A percentile compares a stretch with the other conserved stretches of the same genome.
phyloP scores from a whole-genome alignment of 2,888 invertebrate species.

The Encarsia formosa region DNA sequence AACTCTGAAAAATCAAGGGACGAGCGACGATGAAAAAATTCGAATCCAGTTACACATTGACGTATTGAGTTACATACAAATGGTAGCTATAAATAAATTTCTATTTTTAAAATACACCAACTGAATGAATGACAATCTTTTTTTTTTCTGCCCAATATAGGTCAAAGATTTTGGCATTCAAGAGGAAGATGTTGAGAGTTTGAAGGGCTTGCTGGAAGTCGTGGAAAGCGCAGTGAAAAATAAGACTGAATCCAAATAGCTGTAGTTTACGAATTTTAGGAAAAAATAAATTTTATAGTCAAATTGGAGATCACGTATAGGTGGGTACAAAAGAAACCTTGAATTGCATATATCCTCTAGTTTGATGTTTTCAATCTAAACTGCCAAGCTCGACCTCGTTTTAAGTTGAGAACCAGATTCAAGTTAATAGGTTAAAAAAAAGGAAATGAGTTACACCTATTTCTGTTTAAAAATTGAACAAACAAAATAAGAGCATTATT shows the following conservation, averaged over 20 bases:
- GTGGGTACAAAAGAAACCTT: too few relatives aligned
- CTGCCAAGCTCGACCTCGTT: too few relatives aligned
- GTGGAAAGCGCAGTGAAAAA: constrained; percentile 60
- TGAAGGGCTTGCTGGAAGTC: constrained; percentile 59
- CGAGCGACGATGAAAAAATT: constrained; percentile 91
- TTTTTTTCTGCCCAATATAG: constrained; percentile 48
- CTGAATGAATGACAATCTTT: not conserved
- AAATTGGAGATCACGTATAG: too few relatives aligned
- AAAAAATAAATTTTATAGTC: too few relatives aligned
- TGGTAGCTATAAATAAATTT: constrained; percentile 46
- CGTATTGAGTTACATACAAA: constrained; percentile 69
- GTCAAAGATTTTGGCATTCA: constrained; percentile 57
- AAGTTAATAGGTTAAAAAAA: too few relatives aligned
- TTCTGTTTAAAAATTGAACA: too few relatives aligned
- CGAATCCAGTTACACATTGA: constrained; percentile 84
- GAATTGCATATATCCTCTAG: too few relatives aligned
- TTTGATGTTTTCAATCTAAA: too few relatives aligned
- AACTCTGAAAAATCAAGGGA: constrained; percentile 56
- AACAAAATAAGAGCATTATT: too few relatives aligned
- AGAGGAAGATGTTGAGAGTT: constrained; percentile 58
- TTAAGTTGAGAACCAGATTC: too few relatives aligned
- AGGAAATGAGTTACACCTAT: too few relatives aligned
- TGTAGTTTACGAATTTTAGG: too few relatives aligned
- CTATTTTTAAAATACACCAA: not conserved
- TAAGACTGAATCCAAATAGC: constrained; percentile 29